A percentile compares a stretch with the other conserved stretches of the same genome.
These are phyloP conservation scores for Anthoscopus minutus DNA, from an alignment of 2,113 vertebrate genomes.

Conservation along the genomic window DNA sequence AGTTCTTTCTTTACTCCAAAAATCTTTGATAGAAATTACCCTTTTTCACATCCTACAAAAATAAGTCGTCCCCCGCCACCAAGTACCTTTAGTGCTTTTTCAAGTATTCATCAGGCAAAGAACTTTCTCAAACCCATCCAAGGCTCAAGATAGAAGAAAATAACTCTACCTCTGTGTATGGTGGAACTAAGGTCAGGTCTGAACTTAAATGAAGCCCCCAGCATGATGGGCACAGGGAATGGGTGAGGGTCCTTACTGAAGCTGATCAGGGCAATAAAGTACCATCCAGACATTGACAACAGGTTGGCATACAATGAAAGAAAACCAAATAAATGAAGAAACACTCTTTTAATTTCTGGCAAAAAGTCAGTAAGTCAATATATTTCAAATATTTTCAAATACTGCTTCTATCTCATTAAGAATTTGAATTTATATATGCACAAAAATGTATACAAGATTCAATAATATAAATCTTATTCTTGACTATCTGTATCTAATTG, in stretches of 20 bases:
- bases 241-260: not conserved
- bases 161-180: fast-evolving
- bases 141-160: not conserved
- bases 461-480: not conserved
- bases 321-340: not conserved
- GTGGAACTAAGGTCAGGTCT: not conserved
- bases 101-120: not conserved
- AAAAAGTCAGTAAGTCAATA: not conserved
- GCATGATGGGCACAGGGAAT: not conserved
- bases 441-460: not conserved
- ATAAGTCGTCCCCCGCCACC: fast-evolving
- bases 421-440: not conserved
- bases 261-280: not conserved
- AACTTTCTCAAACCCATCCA: not conserved
- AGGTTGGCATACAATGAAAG: not conserved
- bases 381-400: not conserved
- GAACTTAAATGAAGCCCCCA: not conserved
- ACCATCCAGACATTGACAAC: not conserved
- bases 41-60: not conserved
- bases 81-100: not conserved
- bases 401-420: not conserved
- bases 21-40: not conserved
- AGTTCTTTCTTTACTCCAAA: not conserved
- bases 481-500: not conserved
- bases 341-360: not conserved